Evolutionary conservation across 2,113 vertebrate species (phyloP).

Genomic region (Hirundichthys speculiger): DNA sequence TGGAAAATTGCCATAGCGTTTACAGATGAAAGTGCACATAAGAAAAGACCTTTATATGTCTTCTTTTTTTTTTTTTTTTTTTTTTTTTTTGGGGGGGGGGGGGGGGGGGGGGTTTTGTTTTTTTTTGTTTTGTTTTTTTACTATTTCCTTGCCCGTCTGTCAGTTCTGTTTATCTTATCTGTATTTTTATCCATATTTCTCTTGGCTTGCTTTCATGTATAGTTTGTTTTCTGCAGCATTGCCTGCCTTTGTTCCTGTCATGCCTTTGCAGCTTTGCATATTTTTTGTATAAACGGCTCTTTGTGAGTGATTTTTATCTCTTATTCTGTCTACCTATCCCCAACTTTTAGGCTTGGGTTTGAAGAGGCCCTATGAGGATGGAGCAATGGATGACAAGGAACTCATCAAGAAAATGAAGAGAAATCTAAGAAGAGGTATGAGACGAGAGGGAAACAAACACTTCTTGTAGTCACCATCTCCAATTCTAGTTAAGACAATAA

Average conservation of each 20-base stretch:
- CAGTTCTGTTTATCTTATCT: conserved; percentile 43
- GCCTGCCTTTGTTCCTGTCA: conserved; percentile 18
- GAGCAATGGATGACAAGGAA: conserved; percentile 93
- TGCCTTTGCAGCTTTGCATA: conserved; percentile 1
- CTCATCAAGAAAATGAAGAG: conserved; percentile 99
- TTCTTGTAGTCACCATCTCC: neutral
- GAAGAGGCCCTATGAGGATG: conserved; percentile 96
- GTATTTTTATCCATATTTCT: conserved; percentile 25
- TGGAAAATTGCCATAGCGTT: conserved; percentile 47
- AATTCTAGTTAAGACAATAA: conserved; percentile 1
- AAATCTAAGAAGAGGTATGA: conserved; percentile 93
- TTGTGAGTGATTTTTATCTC: conserved; percentile 16
- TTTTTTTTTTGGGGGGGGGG: too few species aligned
- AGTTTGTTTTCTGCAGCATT: conserved; percentile 27
- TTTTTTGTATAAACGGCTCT: conserved; percentile 13
- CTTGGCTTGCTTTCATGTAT: conserved; percentile 1
- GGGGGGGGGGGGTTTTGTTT: too few species aligned
- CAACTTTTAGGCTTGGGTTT: conserved; percentile 81
- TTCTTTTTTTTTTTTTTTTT: conserved; percentile 33
- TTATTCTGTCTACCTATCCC: neutral
- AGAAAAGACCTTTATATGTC: conserved; percentile 30
- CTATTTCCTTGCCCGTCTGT: conserved; percentile 21
- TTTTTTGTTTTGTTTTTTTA: conserved; percentile 35
- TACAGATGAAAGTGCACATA: conserved; percentile 41
- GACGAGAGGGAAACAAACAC: conserved; percentile 11